These are phyloP conservation scores for Scaptomyza flava DNA, from an alignment of 2,888 invertebrate species.

Conservation along the genomic window DNA sequence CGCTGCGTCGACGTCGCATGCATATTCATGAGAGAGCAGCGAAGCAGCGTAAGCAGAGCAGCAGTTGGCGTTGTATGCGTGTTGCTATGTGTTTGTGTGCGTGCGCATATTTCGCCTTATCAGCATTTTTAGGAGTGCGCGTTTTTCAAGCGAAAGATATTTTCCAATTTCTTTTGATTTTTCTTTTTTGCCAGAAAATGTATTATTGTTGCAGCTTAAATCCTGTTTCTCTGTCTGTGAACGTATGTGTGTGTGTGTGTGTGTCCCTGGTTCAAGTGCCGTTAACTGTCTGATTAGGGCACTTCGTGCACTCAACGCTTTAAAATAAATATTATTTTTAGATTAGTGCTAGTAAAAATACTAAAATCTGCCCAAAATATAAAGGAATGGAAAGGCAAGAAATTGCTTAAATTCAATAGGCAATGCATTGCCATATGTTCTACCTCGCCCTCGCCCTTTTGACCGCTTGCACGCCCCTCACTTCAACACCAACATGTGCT, in stretches of 20 bases:
- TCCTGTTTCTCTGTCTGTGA: conserved; percentile 59
- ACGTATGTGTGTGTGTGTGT: conserved; percentile 13
- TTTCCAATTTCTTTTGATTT: conserved; percentile 51
- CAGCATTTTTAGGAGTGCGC: conserved; percentile 73
- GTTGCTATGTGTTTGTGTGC: conserved; percentile 36
- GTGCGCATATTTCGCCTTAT: conserved; percentile 76
- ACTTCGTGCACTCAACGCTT: conserved; percentile 66
- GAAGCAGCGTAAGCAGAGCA: conserved; percentile 17
- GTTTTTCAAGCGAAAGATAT: conserved; percentile 61
- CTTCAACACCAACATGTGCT: conserved; percentile 49
- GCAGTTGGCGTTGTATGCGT: conserved; percentile 17
- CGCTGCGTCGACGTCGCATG: conserved; percentile 62
- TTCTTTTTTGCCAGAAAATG: conserved; percentile 52
- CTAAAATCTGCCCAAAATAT: conserved; percentile 57
- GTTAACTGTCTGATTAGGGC: conserved; percentile 80
- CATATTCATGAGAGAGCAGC: conserved; percentile 73
- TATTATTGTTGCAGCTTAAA: conserved; percentile 81
- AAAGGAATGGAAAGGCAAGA: conserved; percentile 31
- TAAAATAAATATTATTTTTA: conserved; percentile 82
- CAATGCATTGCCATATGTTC: conserved; percentile 63
- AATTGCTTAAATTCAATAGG: conserved; percentile 74
- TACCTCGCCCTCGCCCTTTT: background rate
- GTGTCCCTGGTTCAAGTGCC: conserved; percentile 53
- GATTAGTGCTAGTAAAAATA: conserved; percentile 69
- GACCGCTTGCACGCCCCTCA: conserved; percentile 35